Evolutionary conservation across 2,797 vertebrate species (phyloP).

Genomic region (Helostoma temminkii): DNA sequence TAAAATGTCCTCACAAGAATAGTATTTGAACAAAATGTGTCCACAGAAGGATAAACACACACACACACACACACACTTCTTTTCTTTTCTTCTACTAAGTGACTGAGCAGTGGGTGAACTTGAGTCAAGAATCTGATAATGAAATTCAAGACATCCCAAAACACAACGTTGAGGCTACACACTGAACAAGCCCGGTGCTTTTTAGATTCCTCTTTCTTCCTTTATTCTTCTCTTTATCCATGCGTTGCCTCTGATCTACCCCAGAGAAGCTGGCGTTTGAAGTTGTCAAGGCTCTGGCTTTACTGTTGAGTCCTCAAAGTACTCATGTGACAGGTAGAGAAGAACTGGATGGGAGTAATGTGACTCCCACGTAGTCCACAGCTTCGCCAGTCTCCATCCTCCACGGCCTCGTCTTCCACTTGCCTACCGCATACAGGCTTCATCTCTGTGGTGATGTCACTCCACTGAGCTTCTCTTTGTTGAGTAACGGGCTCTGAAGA

Average conservation of each 20-base stretch:
- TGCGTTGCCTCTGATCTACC: slow-evolving; percentile 67
- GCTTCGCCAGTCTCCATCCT: slow-evolving; percentile 50
- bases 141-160: slow-evolving; percentile 58
- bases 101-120: slow-evolving; percentile 45
- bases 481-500: slow-evolving; percentile 55
- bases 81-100: neutral
- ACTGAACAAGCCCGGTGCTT: slow-evolving; percentile 39
- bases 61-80: too few species aligned
- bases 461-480: slow-evolving; percentile 62
- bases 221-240: slow-evolving; percentile 63
- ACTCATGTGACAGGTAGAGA: slow-evolving; percentile 76
- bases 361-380: slow-evolving; percentile 68
- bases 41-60: too few species aligned
- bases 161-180: slow-evolving; percentile 44
- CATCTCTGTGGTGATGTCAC: slow-evolving; percentile 63
- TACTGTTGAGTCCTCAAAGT: slow-evolving; percentile 75
- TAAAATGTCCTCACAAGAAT: too few species aligned
- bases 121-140: slow-evolving; percentile 53
- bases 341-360: slow-evolving; percentile 73
- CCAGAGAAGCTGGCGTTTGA: slow-evolving; percentile 72
- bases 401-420: slow-evolving; percentile 45
- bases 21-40: too few species aligned
- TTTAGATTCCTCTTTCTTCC: slow-evolving; percentile 49
- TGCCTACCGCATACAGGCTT: slow-evolving; percentile 22
- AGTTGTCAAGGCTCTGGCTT: slow-evolving; percentile 72